Evolutionary conservation across 2,888 invertebrate species (phyloP), one percentile per base, ranked within the genome.

Genomic region (Hypena proboscidalis): DNA sequence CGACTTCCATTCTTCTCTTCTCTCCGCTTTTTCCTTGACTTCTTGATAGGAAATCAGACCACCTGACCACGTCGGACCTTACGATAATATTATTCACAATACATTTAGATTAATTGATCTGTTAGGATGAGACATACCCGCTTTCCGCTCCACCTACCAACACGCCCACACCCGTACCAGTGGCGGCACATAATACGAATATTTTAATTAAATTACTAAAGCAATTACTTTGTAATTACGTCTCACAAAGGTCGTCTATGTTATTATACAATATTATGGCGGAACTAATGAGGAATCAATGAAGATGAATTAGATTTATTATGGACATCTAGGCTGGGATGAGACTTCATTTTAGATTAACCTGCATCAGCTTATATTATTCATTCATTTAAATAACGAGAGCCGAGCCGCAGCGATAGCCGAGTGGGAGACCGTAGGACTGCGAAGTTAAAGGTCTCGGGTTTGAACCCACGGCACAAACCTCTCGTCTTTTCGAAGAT

Each of bases 181-280:
- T 50, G 1, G 41, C 9, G 43, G 42, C 47, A 33, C 8, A 48
- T 51, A 38, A 48, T 39, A 43, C 29, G 37, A 30, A 64, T 44
- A 52, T 9, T 36, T 54, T 41, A 65, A 65, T 62, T 57, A 52
- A 64, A 60, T 65, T 43, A 60, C 40, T 29, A 25, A 31, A 27
- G 29, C 39, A 60, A 60, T 65, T 56, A 60, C 19, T 35, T 26
- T 42, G 39, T 60, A 53, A 62, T 62, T 50, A 65, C 4, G 23
- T 20, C 38, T 34, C 22, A 14, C 13, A 47, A 36, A 61, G 61
- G 65, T 65, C 61, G 38, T 2, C 48, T 8, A 34, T 33, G n/a
- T 41, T 31, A 38, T 58, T 53, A 37, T 14, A 55, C 23, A n/a
- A n/a, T n/a, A n/a, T n/a, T n/a, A n/a, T n/a, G n/a, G 41, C 61